A percentile compares a stretch with the other conserved stretches of the same genome.
These are phyloP conservation scores for Pterostichus madidus DNA, from an alignment of 2,888 invertebrate genomes.

Conservation along the genomic window DNA sequence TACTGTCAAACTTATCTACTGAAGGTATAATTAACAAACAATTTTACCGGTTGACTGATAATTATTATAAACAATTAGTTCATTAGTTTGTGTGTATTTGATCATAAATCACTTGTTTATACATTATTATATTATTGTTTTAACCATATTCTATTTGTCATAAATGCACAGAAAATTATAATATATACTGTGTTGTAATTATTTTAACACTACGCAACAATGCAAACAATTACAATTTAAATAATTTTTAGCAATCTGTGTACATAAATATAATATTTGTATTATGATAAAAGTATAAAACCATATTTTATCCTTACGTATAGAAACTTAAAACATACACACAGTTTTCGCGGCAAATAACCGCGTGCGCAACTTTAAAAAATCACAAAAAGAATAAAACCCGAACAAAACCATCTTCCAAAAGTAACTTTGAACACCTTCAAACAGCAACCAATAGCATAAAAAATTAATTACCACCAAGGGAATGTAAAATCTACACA, in stretches of 20 bases:
- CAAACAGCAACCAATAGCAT: conserved; percentile 52
- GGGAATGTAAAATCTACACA: conserved; percentile 11
- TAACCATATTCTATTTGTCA: background rate
- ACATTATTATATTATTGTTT: background rate
- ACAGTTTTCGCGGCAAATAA: conserved; percentile 29
- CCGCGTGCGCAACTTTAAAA: conserved; percentile 20
- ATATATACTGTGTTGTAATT: background rate
- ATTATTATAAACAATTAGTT: background rate
- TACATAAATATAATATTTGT: conserved; percentile 12
- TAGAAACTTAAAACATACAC: conserved; percentile 3
- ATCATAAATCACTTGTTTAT: background rate
- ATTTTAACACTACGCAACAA: background rate
- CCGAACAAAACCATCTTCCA: conserved; percentile 21
- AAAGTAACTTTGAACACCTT: conserved; percentile 46
- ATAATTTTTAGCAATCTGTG: conserved; percentile 2
- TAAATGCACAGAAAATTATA: background rate
- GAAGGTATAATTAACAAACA: background rate
- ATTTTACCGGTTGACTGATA: background rate
- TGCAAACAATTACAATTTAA: conserved; percentile 1
- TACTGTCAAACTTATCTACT: background rate
- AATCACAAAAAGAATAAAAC: conserved; percentile 32
- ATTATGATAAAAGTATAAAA: conserved; percentile 9
- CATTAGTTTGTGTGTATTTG: background rate
- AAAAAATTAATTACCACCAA: conserved; percentile 37
- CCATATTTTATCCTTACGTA: background rate